These are phyloP conservation scores for Vanacampus margaritifer DNA, from an alignment of 2,113 vertebrate genomes.

Conservation along the genomic window DNA sequence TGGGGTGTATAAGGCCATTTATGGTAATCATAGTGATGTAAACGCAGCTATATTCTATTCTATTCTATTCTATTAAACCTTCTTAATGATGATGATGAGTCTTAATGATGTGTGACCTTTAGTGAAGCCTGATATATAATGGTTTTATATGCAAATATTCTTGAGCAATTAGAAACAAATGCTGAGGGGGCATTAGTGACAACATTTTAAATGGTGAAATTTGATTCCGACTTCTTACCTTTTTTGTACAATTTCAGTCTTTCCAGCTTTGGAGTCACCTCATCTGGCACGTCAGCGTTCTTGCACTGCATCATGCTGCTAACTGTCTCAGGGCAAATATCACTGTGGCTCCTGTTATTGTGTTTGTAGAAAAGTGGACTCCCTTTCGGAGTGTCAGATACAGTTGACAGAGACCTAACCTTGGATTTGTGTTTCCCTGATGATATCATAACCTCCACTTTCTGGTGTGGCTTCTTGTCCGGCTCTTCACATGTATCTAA, in stretches of 20 bases:
- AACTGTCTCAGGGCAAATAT: slow-evolving; percentile 67
- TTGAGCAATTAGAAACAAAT: slow-evolving; percentile 15
- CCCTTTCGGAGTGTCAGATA: slow-evolving; percentile 72
- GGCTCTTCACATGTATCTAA: slow-evolving; percentile 8
- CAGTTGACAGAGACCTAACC: slow-evolving; percentile 62
- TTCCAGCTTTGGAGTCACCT: slow-evolving; percentile 69
- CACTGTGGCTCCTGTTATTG: slow-evolving; percentile 61
- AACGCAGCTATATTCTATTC: slow-evolving; percentile 42
- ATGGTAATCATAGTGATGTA: slow-evolving; percentile 39
- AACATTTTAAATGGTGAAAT: slow-evolving; percentile 2
- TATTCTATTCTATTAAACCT: slow-evolving; percentile 49
- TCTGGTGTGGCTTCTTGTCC: slow-evolving; percentile 18
- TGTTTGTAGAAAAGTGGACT: slow-evolving; percentile 71
- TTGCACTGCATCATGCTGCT: slow-evolving; percentile 65
- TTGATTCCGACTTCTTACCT: slow-evolving; percentile 68
- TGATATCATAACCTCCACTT: slow-evolving; percentile 41
- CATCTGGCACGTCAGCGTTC: slow-evolving; percentile 60
- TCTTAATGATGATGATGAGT: slow-evolving; percentile 32
- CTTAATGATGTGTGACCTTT: slow-evolving; percentile 44
- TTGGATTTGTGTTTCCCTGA: slow-evolving; percentile 66
- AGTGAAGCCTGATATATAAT: slow-evolving; percentile 33
- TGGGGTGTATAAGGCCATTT: slow-evolving; percentile 52
- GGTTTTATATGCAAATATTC: slow-evolving; percentile 35
- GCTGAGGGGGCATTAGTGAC: slow-evolving; percentile 3
- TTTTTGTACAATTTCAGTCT: slow-evolving; percentile 65